Percentiles rank a stretch among this genome's conserved stretches.
phyloP scores from a whole-genome alignment of 2,113 vertebrate genomes.

The Coryphaenoides rupestris region DNA sequence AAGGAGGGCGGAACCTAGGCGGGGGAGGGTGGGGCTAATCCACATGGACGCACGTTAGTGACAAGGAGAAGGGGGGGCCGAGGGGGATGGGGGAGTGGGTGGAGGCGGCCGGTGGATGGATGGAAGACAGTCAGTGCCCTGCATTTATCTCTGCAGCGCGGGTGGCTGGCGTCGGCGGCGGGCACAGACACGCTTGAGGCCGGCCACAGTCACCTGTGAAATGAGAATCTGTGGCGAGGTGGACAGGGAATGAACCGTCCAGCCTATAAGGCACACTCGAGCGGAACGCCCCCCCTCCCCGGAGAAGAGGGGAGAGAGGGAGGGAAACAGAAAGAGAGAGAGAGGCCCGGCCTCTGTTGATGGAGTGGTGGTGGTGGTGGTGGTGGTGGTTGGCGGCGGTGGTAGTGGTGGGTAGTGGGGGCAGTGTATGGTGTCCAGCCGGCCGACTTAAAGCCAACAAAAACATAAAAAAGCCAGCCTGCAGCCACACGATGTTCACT shows the following conservation, averaged over 20 bases:
- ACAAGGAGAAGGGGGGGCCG: slow-evolving; percentile 22
- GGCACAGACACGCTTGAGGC: slow-evolving; percentile 55
- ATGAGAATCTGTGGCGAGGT: slow-evolving; percentile 71
- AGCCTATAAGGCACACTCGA: slow-evolving; percentile 56
- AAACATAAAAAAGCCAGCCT: slow-evolving; percentile 38
- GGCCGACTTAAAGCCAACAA: not conserved
- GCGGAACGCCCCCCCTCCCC: slow-evolving; percentile 54
- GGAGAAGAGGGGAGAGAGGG: slow-evolving; percentile 60
- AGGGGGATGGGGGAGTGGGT: slow-evolving; percentile 31
- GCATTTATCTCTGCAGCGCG: slow-evolving; percentile 62
- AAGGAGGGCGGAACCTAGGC: not conserved
- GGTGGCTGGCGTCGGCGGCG: slow-evolving; percentile 38
- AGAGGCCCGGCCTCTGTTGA: no score
- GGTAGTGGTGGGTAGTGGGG: no score
- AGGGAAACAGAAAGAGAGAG: slow-evolving; percentile 27
- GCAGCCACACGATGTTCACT: slow-evolving; percentile 40
- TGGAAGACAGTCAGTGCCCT: slow-evolving; percentile 16
- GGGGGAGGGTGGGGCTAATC: not conserved
- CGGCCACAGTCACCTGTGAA: slow-evolving; percentile 74
- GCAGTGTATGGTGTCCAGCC: no score
- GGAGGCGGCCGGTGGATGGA: slow-evolving; percentile 50
- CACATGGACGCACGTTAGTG: slow-evolving; percentile 6
- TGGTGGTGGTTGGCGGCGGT: no score
- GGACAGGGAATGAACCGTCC: slow-evolving; percentile 66
- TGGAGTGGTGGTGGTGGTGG: no score